Evolutionary conservation across 2,113 vertebrate species (phyloP), one percentile per base, ranked within the genome.

Genomic region (Mola mola): DNA sequence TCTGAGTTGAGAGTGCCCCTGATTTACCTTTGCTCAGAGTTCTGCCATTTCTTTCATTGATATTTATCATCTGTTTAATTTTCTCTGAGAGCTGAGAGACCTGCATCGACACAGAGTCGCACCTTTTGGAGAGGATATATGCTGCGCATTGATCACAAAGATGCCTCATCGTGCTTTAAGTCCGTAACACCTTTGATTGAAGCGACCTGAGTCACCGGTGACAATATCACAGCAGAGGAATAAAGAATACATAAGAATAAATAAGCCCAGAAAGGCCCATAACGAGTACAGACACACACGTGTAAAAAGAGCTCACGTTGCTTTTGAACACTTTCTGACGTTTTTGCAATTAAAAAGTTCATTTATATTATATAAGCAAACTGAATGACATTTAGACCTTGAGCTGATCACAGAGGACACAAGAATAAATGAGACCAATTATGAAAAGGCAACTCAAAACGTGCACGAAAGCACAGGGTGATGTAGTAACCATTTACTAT

Each of bases 21-120:
- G 78, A 82, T 69, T 52, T 66, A 42, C 26, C 24, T 66, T 40
- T 8, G 43, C 22, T 21, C 9, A 50, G 25, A 57, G 38, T 13
- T 31, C 25, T 8, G 6, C n/a, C 24, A 34, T 22, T 41, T 65
- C 49, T 57, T 1, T 3, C 3, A 40, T 46, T 58, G 59, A 51
- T 56, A 34, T 52, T 57, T 50, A 70, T 56, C 47, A 33, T 56
- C 42, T 33, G 31, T 62, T 71, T 4, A 22, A 70, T 28, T 61
- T 61, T 51, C 12, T 46, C 12, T 12, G 37, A 59, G 46, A 21
- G 34, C 33, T 20, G 38, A 10, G 10, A 63, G 49, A 73, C 28
- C 34, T 48, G 34, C 34, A 26, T 47, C 25, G 34, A 38, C 9
- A 15, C 16, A 56, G 28, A 48, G 17, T 8, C 25, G 13, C n/a